Conservation (phyloP, 1,140 invertebrate genomes). For the Maconellicoccus hirsutus region DNA sequence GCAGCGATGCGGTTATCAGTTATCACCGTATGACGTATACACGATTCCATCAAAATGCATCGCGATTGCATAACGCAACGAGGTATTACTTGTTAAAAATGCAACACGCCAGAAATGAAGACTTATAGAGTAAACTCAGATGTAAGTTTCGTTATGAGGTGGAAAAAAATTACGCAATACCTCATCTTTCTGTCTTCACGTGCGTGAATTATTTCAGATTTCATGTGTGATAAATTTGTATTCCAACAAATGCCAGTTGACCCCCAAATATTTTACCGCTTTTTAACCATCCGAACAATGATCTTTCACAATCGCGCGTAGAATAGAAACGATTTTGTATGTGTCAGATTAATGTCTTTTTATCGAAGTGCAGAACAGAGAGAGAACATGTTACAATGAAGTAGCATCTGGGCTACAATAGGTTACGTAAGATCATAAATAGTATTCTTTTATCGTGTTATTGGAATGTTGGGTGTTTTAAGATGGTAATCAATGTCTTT, state of each 20-base stretch:
- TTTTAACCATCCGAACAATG: background rate
- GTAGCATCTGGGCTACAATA: background rate
- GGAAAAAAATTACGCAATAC: background rate
- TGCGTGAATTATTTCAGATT: background rate
- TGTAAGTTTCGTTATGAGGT: too few relatives aligned
- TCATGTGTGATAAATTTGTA: background rate
- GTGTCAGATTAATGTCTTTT: constrained; percentile 9
- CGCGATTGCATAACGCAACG: too few relatives aligned
- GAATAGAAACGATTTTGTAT: background rate
- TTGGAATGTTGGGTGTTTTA: background rate
- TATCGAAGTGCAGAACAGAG: background rate
- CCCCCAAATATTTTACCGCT: background rate
- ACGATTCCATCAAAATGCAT: too few relatives aligned
- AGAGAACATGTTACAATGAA: background rate
- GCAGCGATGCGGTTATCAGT: too few relatives aligned
- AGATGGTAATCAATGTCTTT: too few relatives aligned
- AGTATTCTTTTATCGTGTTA: background rate
- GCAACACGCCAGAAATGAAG: too few relatives aligned
- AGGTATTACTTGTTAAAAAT: too few relatives aligned
- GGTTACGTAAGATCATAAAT: background rate
- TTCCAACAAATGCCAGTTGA: background rate
- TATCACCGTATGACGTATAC: too few relatives aligned
- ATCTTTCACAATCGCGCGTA: background rate
- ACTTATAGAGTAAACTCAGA: too few relatives aligned
- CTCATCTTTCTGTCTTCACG: background rate